A percentile compares a stretch with the other conserved stretches of the same genome.
Conservation (phyloP, 2,888 invertebrate species). For the Drosophila subsilvestris region DNA sequence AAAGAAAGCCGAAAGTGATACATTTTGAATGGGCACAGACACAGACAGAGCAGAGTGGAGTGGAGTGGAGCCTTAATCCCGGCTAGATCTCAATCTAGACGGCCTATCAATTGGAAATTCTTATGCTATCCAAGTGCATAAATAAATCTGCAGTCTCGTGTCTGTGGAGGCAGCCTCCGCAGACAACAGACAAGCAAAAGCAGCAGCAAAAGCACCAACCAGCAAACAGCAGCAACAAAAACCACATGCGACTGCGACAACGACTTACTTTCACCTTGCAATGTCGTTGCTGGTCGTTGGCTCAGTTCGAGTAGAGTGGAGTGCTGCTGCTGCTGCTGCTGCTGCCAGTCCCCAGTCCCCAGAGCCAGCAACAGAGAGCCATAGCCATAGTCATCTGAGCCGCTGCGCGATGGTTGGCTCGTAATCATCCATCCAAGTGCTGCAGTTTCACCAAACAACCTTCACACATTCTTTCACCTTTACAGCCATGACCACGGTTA, state of each 20-base stretch:
- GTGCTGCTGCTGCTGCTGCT: conserved; percentile 13
- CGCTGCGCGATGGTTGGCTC: conserved; percentile 49
- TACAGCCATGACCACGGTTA: conserved; percentile 83
- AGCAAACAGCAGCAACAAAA: conserved; percentile 19
- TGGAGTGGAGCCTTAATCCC: conserved; percentile 52
- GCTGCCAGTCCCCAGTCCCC: conserved; percentile 20
- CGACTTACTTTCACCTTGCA: conserved; percentile 84
- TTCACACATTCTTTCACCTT: conserved; percentile 84
- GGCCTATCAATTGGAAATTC: conserved; percentile 73
- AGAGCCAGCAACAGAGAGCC: neutral
- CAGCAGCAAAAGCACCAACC: conserved; percentile 22
- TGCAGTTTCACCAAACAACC: conserved; percentile 83
- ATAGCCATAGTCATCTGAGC: conserved; percentile 58
- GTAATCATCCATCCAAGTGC: conserved; percentile 72
- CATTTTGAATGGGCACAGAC: conserved; percentile 23
- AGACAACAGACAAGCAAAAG: conserved; percentile 25
- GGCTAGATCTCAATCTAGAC: conserved; percentile 74
- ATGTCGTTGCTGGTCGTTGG: conserved; percentile 84
- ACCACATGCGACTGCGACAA: conserved; percentile 52
- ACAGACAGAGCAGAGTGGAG: conserved; percentile 27
- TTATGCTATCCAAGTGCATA: conserved; percentile 66
- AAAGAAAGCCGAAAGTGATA: conserved; percentile 49
- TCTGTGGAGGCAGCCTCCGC: conserved; percentile 19
- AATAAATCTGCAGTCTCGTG: conserved; percentile 49
- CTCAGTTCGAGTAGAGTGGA: conserved; percentile 72